Conservation (phyloP, 1,140 invertebrate species). For the Lerema accius region DNA sequence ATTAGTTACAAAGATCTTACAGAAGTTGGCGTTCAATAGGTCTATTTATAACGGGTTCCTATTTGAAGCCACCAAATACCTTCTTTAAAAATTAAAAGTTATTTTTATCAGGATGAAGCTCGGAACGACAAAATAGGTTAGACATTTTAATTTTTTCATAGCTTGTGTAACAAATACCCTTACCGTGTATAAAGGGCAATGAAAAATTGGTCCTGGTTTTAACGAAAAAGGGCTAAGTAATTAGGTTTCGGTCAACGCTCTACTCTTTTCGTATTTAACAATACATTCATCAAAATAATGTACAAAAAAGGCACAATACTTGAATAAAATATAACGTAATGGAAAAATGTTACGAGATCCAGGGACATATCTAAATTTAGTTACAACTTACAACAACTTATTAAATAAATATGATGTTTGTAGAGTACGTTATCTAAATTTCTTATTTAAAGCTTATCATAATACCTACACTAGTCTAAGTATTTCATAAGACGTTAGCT, state of each 20-base stretch:
- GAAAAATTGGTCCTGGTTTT: neutral
- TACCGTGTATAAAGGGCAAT: neutral
- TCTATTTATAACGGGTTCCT: neutral
- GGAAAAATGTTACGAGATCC: too few relatives aligned
- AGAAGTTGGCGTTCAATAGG: too few relatives aligned
- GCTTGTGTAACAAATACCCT: neutral
- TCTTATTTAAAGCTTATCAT: neutral
- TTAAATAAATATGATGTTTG: too few relatives aligned
- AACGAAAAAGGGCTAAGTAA: constrained; percentile 24
- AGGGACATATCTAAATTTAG: too few relatives aligned
- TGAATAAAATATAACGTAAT: neutral
- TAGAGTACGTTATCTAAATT: too few relatives aligned
- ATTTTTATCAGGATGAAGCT: neutral
- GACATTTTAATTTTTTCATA: neutral
- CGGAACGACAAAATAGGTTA: neutral
- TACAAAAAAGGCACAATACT: neutral
- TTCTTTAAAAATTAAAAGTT: neutral
- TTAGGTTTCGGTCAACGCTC: constrained; percentile 11
- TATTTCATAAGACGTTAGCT: constrained; percentile 14
- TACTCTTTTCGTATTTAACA: neutral
- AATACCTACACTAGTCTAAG: neutral
- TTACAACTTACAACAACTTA: too few relatives aligned
- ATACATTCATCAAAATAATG: neutral
- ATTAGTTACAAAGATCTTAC: too few relatives aligned
- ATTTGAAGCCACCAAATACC: neutral